Conservation (phyloP, 2,113 vertebrate genomes). For the Motacilla tschutschensis region DNA sequence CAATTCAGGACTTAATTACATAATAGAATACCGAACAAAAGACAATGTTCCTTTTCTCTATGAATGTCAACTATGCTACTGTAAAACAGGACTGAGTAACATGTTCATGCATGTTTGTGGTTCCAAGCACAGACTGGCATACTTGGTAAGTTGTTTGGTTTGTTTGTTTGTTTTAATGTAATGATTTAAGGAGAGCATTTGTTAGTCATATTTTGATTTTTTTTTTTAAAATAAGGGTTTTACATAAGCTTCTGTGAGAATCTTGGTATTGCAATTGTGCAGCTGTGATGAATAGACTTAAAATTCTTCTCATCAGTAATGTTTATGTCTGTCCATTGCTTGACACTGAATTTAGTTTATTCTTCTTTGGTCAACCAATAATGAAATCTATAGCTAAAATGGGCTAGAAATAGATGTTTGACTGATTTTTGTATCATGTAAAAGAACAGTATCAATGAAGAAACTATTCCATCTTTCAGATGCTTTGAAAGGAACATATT, state of each 20-base stretch:
- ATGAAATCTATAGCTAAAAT: not conserved
- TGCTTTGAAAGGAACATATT: not conserved
- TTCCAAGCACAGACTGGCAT: constrained; percentile 46
- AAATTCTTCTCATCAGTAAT: not conserved
- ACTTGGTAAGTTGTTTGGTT: constrained; percentile 44
- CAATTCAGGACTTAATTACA: constrained; percentile 52
- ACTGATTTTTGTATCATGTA: not conserved
- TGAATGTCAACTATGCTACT: constrained; percentile 54
- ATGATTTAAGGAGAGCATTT: not conserved
- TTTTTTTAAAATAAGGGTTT: not conserved
- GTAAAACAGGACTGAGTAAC: constrained; percentile 28
- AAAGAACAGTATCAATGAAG: not conserved
- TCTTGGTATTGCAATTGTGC: not conserved
- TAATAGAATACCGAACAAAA: constrained; percentile 51
- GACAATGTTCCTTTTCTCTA: constrained; percentile 32
- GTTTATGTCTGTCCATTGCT: not conserved
- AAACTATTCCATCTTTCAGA: not conserved
- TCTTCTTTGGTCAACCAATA: not conserved
- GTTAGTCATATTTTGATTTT: not conserved
- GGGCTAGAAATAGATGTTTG: not conserved
- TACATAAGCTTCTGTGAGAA: not conserved
- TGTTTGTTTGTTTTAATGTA: not conserved
- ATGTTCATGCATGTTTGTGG: constrained; percentile 70
- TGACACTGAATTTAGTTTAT: not conserved
- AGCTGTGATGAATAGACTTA: not conserved